Evolutionary conservation across 2,797 vertebrate species (phyloP), one percentile per base, ranked within the genome.

Genomic region (Thripadectes ignobilis): DNA sequence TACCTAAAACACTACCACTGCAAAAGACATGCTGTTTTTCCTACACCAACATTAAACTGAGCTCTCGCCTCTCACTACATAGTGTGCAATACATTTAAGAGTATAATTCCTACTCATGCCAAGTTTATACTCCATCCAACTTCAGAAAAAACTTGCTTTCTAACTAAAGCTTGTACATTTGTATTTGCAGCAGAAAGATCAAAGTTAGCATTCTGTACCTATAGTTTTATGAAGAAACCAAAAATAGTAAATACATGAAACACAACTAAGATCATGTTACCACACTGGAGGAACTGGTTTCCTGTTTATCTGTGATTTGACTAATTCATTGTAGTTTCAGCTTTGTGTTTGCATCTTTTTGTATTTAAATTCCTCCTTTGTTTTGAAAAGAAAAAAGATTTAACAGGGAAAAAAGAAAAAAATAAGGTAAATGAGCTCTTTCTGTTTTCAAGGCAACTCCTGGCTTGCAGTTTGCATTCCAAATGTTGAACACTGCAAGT

Each of bases 351-450:
- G 59, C 66, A 84, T 79, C 22, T 80, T 85, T 93, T 87, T 58
- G 48, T 66, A 92, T 93, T 87, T 93, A 85, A 94, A 94, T 91
- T 77, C 72, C 57, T 72, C 68, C 26, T 84, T 87, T 74, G 61
- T 79, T 92, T 92, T 93, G 52, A 85, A 94, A 88, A 41, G 76
- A 90, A 92, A 81, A 82, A 92, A 57, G 24, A 73, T 78, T 66
- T 69, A 82, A 22, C 36, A 83, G 41, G 12, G 21, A 6, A 58
- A 63, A 61, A 4, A 34, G 59, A 63, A 43, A 46, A 62, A 39
- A 80, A 43, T 45, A 85, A 88, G 69, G 67, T 81, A 94, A 92
- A 92, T 17, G 71, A 85, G 68, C 49, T 57, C 76, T 79, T 82
- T 85, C 62, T 86, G 78, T 65, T 93, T 95, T 80, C 61, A 92